Percentiles rank a stretch among this genome's conserved stretches.
Conservation (phyloP, 2,888 invertebrate genomes). For the Rhogogaster chlorosoma region DNA sequence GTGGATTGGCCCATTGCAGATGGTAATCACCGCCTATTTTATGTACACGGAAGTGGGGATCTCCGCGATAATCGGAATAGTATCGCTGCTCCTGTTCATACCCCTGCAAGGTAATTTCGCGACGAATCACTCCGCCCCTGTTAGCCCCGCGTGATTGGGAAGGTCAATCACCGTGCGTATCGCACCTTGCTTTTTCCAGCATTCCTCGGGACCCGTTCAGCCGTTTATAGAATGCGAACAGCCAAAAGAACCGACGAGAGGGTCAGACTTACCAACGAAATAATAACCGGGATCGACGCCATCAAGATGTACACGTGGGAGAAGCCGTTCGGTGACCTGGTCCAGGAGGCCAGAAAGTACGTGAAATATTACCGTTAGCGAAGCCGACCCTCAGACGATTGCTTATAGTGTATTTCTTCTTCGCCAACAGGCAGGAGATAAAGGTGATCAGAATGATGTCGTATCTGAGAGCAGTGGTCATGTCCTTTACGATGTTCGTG, state of each 20-base stretch:
- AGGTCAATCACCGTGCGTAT: not conserved
- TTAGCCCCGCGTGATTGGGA: not conserved
- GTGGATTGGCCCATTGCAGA: conserved; percentile 94
- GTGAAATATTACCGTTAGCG: conserved; percentile 69
- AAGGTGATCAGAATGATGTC: conserved; percentile 86
- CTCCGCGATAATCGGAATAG: conserved; percentile 86
- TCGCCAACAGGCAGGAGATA: conserved; percentile 82
- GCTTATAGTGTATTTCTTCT: not conserved
- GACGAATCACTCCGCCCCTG: not conserved
- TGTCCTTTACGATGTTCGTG: conserved; percentile 93
- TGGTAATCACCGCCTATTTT: conserved; percentile 88
- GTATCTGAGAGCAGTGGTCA: conserved; percentile 87
- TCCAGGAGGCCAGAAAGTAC: conserved; percentile 87
- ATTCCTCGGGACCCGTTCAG: conserved; percentile 88
- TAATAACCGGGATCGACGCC: conserved; percentile 91
- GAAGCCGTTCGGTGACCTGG: conserved; percentile 87
- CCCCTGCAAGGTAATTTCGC: conserved; percentile 83
- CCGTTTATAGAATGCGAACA: conserved; percentile 87
- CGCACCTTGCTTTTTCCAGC: conserved; percentile 75
- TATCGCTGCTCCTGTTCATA: conserved; percentile 85
- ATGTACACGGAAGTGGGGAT: conserved; percentile 86
- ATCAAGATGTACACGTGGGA: conserved; percentile 98
- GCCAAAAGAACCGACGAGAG: conserved; percentile 94
- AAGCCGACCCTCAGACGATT: not conserved
- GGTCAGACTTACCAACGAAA: conserved; percentile 94